These are phyloP conservation scores for Caenorhabditis remanei DNA, from an alignment of 1,140 invertebrate genomes.

Conservation along the genomic window DNA sequence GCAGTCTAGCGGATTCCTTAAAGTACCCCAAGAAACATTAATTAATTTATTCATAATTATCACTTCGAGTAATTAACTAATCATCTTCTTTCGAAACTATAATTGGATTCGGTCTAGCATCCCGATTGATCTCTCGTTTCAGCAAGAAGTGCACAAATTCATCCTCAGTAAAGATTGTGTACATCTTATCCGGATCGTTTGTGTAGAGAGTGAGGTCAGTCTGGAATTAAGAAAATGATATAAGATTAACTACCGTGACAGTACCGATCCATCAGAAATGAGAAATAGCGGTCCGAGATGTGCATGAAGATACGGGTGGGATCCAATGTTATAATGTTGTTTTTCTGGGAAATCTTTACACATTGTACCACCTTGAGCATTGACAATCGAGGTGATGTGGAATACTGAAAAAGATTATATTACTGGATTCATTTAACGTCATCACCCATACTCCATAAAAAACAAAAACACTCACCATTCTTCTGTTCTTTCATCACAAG, in stretches of 20 bases:
- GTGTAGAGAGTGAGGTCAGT: too few species aligned
- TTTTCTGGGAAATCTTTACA: neutral
- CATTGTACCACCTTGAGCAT: neutral
- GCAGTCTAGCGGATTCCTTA: too few species aligned
- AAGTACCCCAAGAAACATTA: too few species aligned
- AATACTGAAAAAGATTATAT: neutral
- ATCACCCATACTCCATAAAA: neutral
- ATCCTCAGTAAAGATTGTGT: too few species aligned
- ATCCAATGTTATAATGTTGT: neutral
- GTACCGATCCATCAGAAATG: constrained; percentile 14
- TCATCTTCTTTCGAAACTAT: neutral
- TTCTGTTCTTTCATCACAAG: neutral
- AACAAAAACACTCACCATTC: neutral
- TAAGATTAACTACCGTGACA: neutral
- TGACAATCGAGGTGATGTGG: neutral
- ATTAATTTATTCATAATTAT: too few species aligned
- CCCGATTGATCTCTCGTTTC: neutral
- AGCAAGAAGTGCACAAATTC: neutral
- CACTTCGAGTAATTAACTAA: too few species aligned
- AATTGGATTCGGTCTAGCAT: neutral
- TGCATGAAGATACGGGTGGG: constrained; percentile 24
- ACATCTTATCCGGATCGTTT: too few species aligned
- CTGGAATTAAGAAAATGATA: too few species aligned
- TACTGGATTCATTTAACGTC: neutral
- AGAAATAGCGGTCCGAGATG: constrained; percentile 22